Evolutionary conservation across 2,888 invertebrate species (phyloP), one percentile per base, ranked within the genome.

Genomic region (Anticlea derivata): DNA sequence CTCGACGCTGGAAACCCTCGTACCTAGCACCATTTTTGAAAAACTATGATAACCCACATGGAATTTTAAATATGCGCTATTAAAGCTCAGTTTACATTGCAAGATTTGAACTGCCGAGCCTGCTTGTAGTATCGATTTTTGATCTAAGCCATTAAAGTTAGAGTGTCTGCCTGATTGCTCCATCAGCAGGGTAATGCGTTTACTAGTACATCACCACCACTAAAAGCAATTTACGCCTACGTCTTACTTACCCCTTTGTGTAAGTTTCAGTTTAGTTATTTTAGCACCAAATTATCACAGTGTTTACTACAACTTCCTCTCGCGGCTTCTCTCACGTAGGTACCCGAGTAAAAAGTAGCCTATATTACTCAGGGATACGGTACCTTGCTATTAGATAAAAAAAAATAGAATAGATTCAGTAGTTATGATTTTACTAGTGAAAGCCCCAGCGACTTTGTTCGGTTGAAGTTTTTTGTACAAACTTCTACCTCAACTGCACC

Each of bases 81-180:
- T 27, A 27, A 27, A 10, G 27, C 10, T 24, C 40, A 23, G 11
- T 33, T 47, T 34, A 8, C 37, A 37, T 12, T 35, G 51, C 33
- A 41, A 26, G 38, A 50, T 51, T 51, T 47, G 31, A 48, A 30
- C 54, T 51, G 58, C 53, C 53, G 23, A 51, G 37, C 37, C 37
- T 24, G 60, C 57, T 66, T 55, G 59, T 62, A 49, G 55, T 70
- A 80, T 81, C 71, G 79, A 81, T 79, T 81, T 83, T 80, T 79
- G 75, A 80, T 81, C 61, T 72, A 74, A 47, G 58, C 70, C 70
- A 82, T 82, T 82, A 78, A 78, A 72, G 73, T 78, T 71, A 71
- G 78, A 80, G 80, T 78, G 73, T 70, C 68, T 72, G 66, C 64
- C 63, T 78, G 79, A 83, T 81, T 78, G 79, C 79, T 73, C 73